phyloP scores from a whole-genome alignment of 2,797 vertebrate genomes.

The Molossus molossus region DNA sequence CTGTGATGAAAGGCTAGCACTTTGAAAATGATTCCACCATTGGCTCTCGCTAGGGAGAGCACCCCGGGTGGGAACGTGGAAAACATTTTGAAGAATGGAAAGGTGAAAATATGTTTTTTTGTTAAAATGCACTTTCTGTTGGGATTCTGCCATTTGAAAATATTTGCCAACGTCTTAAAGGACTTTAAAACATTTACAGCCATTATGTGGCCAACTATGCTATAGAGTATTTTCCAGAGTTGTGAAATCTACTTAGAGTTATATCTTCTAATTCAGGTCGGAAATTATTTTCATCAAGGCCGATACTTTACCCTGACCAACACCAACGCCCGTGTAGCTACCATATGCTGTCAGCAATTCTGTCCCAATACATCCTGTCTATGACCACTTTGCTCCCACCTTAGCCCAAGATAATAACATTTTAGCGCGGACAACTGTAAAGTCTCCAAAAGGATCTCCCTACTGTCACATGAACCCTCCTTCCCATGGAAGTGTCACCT shows the following conservation, averaged over 20 bases:
- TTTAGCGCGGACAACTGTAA: neutral
- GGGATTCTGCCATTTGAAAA: conserved; percentile 65
- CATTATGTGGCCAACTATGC: neutral
- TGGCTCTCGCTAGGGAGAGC: conserved; percentile 63
- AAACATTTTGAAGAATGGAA: conserved; percentile 70
- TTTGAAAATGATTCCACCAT: conserved; percentile 73
- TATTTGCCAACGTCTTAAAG: conserved; percentile 24
- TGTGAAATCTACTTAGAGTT: neutral
- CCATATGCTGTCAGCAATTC: neutral
- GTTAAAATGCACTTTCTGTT: conserved; percentile 51
- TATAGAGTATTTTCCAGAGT: neutral
- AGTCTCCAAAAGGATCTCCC: neutral
- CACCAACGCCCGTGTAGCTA: neutral
- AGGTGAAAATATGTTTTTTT: conserved; percentile 65
- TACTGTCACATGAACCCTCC: neutral
- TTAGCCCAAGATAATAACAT: neutral
- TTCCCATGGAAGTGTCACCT: conserved; percentile 7
- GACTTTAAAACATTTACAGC: conserved; percentile 49
- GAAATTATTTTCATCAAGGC: neutral
- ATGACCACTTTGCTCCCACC: neutral
- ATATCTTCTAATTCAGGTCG: neutral
- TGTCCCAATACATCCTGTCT: neutral
- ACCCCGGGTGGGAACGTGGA: neutral
- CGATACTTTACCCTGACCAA: neutral
- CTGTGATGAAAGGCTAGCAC: conserved; percentile 80